Evolutionary conservation across 2,888 invertebrate species (phyloP), one percentile per base, ranked within the genome.

Genomic region (Nomada fucata): DNA sequence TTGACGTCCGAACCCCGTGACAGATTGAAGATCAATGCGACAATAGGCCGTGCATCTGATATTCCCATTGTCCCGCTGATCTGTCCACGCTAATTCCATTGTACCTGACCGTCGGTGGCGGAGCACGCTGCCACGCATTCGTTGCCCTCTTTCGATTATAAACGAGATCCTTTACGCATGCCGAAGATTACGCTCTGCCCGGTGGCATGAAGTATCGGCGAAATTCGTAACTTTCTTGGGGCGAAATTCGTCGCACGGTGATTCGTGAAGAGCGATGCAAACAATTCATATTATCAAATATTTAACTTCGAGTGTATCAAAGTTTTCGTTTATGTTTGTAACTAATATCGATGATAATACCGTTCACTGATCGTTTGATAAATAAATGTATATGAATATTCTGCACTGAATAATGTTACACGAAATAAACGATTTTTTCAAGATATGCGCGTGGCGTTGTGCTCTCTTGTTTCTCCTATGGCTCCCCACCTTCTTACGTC

Each of bases 1-100:
- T 74, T 63, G 71, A 75, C 79, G 73, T 77, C 59, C 61, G 55
- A 52, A 59, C 53, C 55, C 67, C 26, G 67, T 76, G 82, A 84
- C 79, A 82, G 82, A 84, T 83, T 69, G 76, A 75, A 74, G 84
- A 84, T 83, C 84, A 82, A 84, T 84, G 76, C 67, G 84, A 82
- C 73, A 82, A 84, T 84, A 57, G 73, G 61, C 55, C 26, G 64
- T 53, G 55, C 70, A 64, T 55, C 70, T 63, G 57, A 79, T 71
- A 83, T 68, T 71, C 59, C 83, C 44, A 82, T 83, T 81, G 77
- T 83, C 59, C 77, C 59, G 74, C 59, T 77, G 75, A 81, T 75
- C 74, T 59, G 53, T 52, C 69, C 61, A 5, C 18, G 70, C 57
- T 79, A 71, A 75, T 57, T 59, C 79, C 67, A 82, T 79, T 79